These are phyloP conservation scores for Sinotaia quadrata DNA, from an alignment of 2,888 invertebrate species.

Conservation along the genomic window DNA sequence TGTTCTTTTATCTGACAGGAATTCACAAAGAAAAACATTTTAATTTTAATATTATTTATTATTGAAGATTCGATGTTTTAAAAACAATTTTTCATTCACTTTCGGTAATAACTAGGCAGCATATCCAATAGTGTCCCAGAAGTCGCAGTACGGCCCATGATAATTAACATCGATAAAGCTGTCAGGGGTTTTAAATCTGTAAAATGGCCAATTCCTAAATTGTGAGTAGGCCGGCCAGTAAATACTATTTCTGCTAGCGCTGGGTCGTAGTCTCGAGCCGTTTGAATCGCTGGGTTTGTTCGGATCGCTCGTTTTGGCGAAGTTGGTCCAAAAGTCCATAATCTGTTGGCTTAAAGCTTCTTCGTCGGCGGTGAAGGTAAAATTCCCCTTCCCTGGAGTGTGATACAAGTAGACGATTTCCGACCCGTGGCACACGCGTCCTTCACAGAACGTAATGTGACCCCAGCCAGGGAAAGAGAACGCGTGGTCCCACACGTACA, in stretches of 20 bases:
- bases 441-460: constrained; percentile 51
- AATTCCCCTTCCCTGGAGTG: constrained; percentile 43
- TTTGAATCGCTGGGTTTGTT: constrained; percentile 36
- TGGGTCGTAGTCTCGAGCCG: too few relatives aligned
- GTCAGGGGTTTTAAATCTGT: constrained; percentile 48
- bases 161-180: constrained; percentile 41
- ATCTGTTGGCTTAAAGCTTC: constrained; percentile 44
- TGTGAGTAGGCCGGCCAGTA: constrained; percentile 50
- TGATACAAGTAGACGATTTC: constrained; percentile 60
- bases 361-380: constrained; percentile 50
- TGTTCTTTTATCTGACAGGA: too few relatives aligned
- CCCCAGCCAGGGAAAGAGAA: constrained; percentile 58
- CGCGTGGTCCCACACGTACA: constrained; percentile 55
- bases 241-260: too few relatives aligned
- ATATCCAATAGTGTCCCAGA: constrained; percentile 62
- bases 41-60: too few relatives aligned
- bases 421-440: constrained; percentile 60
- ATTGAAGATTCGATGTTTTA: too few relatives aligned
- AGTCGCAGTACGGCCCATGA: constrained; percentile 49
- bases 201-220: constrained; percentile 30
- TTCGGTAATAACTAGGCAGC: too few relatives aligned
- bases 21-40: too few relatives aligned
- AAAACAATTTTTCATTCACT: too few relatives aligned
- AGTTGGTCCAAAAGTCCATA: constrained; percentile 63
- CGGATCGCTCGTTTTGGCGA: constrained; percentile 62